Percentiles rank a stretch among this genome's conserved stretches.
Evolutionary conservation across 2,888 invertebrate species (phyloP).

Genomic region (Noctua janthina): DNA sequence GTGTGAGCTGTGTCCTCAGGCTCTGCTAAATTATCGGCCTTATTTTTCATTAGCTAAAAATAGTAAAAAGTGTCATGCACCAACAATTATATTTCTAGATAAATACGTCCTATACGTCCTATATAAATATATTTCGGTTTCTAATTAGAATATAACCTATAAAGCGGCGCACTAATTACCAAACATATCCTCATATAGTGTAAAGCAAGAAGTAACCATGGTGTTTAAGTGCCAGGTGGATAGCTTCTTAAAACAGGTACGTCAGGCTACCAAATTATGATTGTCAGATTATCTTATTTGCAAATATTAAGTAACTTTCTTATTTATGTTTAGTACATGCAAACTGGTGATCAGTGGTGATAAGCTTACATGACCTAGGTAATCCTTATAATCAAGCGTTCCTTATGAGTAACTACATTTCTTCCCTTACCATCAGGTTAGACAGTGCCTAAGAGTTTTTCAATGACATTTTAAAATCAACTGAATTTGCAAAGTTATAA

Average conservation of each 20-base stretch:
- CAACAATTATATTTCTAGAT: constrained; percentile 16
- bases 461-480: not conserved
- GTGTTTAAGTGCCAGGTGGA: constrained; percentile 94
- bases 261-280: constrained; percentile 28
- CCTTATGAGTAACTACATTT: not conserved
- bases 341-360: not conserved
- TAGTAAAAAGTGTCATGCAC: not conserved
- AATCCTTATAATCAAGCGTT: not conserved
- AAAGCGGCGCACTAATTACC: not conserved
- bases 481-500: not conserved
- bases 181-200: constrained; percentile 32
- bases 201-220: constrained; percentile 83
- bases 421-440: not conserved
- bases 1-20: not conserved
- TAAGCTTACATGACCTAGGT: not conserved
- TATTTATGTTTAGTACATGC: not conserved
- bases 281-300: not conserved
- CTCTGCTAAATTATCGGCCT: not conserved
- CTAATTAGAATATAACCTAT: not conserved
- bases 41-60: constrained; percentile 42
- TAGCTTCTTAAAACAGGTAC: constrained; percentile 92
- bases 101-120: not conserved
- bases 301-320: not conserved
- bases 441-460: not conserved
- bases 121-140: not conserved